Evolutionary conservation across 2,888 invertebrate genomes (phyloP).

Genomic region (Crematogaster levior): DNA sequence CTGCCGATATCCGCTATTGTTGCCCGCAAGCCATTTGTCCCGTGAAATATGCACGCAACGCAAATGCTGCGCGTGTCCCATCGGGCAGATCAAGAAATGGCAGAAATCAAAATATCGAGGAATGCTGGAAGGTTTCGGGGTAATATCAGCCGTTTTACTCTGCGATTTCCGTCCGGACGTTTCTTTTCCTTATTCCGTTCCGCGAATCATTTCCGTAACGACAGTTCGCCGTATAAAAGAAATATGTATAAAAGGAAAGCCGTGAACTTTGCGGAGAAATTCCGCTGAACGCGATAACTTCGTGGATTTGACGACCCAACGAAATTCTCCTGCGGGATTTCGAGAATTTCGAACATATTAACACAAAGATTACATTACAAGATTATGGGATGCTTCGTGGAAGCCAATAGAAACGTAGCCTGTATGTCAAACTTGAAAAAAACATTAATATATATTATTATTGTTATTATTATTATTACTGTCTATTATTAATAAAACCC

Average conservation of each 20-base stretch:
- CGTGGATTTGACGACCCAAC: background rate
- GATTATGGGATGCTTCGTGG: background rate
- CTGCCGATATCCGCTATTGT: conserved; percentile 65
- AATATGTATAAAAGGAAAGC: background rate
- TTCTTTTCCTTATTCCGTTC: conserved; percentile 31
- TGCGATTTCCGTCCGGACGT: conserved; percentile 35
- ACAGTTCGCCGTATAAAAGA: background rate
- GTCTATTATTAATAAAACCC: too few species aligned
- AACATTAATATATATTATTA: background rate
- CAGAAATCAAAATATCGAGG: conserved; percentile 42
- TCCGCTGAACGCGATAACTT: background rate
- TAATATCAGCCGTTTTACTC: conserved; percentile 13
- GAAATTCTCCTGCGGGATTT: conserved; percentile 6
- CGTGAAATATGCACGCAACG: conserved; percentile 76
- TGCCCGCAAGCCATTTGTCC: conserved; percentile 72
- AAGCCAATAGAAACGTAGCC: background rate
- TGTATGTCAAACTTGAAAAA: background rate
- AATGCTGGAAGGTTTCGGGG: conserved; percentile 6
- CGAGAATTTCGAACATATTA: background rate
- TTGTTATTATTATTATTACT: background rate
- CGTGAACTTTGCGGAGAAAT: background rate
- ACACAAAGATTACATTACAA: background rate
- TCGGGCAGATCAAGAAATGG: conserved; percentile 67
- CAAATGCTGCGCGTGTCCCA: conserved; percentile 69
- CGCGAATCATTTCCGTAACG: conserved; percentile 32